Conservation (phyloP, 1,140 invertebrate genomes). For the Pseudomyrmex gracilis region DNA sequence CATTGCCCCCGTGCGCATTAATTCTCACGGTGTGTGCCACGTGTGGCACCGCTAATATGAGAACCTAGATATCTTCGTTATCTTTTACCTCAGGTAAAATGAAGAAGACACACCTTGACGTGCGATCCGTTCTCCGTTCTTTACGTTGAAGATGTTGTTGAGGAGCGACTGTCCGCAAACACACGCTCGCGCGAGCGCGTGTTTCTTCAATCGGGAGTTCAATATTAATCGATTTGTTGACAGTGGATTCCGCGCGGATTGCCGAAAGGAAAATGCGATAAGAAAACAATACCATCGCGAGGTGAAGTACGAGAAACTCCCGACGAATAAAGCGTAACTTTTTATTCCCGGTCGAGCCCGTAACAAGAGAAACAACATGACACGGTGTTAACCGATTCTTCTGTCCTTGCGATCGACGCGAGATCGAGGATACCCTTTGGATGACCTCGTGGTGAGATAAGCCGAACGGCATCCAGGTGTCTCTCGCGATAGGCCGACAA, state of each 20-base stretch:
- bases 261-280: background rate
- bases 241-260: background rate
- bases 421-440: constrained; percentile 64
- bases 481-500: constrained; percentile 63
- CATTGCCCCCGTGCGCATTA: constrained; percentile 50
- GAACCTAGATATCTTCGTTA: constrained; percentile 1
- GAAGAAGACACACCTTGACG: background rate
- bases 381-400: constrained; percentile 19
- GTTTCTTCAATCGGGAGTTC: background rate
- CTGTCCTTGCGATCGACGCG: constrained; percentile 41
- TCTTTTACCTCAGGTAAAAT: constrained; percentile 13
- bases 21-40: constrained; percentile 66
- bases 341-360: constrained; percentile 13
- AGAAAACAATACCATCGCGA: background rate
- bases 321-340: background rate
- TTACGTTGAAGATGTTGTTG: background rate
- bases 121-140: background rate
- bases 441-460: constrained; percentile 58
- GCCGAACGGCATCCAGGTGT: constrained; percentile 62
- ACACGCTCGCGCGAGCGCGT: too few species aligned
- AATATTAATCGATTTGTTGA: background rate
- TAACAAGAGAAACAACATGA: constrained; percentile 41
- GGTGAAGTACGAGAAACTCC: background rate
- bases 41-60: constrained; percentile 54
- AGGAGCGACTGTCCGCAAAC: background rate